Evolutionary conservation across 2,888 invertebrate species (phyloP), one percentile per base, ranked within the genome.

Genomic region (Leptinotarsa haldemani): DNA sequence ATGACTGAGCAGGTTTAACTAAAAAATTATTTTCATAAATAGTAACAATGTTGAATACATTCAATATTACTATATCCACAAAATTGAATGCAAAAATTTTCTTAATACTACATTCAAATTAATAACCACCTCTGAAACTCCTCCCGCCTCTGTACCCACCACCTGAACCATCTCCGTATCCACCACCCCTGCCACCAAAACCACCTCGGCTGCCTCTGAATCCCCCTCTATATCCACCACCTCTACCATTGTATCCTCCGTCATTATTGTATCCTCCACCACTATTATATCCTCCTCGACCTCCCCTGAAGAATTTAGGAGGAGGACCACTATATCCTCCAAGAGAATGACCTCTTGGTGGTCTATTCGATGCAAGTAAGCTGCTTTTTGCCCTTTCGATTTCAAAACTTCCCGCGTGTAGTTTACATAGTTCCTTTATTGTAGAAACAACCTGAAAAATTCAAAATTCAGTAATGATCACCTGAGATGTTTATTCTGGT

Each of bases 381-480:
- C 89, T 89, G 2, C 87, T 85, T 0, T 90, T 89, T 2, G 90
- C 87, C 0, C 92, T 91, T 20, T 91, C 88, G 79, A 95, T 90
- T 71, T 91, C 90, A 83, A 89, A 91, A 82, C 95, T 93, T 0
- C 95, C 95, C 0, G 96, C 93, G 77, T 93, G 91, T 83, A 94
- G 89, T 48, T 91, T 89, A 83, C 97, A 97, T 0, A 98, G 87
- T 22, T 92, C 90, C 82, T 91, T 92, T 0, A 98, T 89, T 5
- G 94, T 91, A 47, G 89, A 87, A 47, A 97, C 88, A 0, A 94
- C 90, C 90, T 92, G 85, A 1, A 86, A 86, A 75, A 63, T 75
- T 78, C 67, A 18, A 69, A 53, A 18, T 56, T 56, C 52, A 73
- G 69, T 65, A 46, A 48, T 30, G 30, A 30, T 30, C 30, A 30